phyloP scores from a whole-genome alignment of 2,888 invertebrate genomes.

The Aphodius sticticus region DNA sequence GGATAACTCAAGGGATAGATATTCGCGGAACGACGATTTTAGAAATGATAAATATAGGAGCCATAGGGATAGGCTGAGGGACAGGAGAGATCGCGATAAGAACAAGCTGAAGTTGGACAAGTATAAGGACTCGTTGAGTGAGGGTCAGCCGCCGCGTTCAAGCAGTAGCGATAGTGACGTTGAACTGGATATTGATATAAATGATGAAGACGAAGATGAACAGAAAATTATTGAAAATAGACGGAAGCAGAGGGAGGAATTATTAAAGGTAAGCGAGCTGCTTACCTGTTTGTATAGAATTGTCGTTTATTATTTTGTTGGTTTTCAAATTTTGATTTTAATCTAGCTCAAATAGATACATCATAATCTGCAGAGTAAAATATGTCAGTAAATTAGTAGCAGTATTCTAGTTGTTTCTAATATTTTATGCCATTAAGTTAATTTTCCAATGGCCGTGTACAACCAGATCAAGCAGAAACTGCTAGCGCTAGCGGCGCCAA shows the following conservation, averaged over 20 bases:
- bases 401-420: too few relatives aligned
- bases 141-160: constrained; percentile 77
- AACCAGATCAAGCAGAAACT: too few relatives aligned
- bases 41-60: constrained; percentile 45
- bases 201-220: constrained; percentile 89
- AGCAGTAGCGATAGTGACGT: constrained; percentile 77
- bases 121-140: constrained; percentile 77
- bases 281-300: too few relatives aligned
- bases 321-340: neutral
- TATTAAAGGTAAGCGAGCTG: constrained; percentile 73
- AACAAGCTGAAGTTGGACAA: constrained; percentile 64
- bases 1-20: constrained; percentile 50
- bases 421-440: too few relatives aligned
- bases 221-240: constrained; percentile 91
- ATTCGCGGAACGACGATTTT: constrained; percentile 51
- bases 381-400: too few relatives aligned
- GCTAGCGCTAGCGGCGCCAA: too few relatives aligned
- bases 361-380: too few relatives aligned
- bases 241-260: constrained; percentile 85
- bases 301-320: constrained; percentile 10
- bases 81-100: constrained; percentile 56
- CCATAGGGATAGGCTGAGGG: constrained; percentile 51
- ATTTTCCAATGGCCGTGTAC: too few relatives aligned
- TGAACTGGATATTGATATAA: constrained; percentile 77
- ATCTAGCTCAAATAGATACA: neutral